phyloP scores from a whole-genome alignment of 2,888 invertebrate genomes.

The Eupelmus urozonus region DNA sequence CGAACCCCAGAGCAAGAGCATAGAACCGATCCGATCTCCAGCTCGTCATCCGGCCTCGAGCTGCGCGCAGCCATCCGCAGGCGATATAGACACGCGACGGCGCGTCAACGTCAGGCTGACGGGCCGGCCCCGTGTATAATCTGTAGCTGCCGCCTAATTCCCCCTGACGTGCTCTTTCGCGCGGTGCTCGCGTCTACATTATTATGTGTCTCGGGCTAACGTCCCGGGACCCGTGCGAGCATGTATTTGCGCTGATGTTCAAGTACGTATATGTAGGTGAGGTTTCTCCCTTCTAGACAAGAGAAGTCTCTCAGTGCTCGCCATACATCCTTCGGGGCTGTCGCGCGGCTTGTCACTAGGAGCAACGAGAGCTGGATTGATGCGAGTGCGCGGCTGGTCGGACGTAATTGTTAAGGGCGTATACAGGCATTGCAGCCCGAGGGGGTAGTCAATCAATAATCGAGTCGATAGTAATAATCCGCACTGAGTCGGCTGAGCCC shows the following conservation, averaged over 20 bases:
- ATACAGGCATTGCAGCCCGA: slow-evolving; percentile 2
- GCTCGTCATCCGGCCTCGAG: slow-evolving; percentile 49
- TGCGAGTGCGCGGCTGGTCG: too few species aligned
- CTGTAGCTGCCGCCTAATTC: slow-evolving; percentile 67
- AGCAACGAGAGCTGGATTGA: slow-evolving; percentile 56
- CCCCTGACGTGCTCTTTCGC: slow-evolving; percentile 68
- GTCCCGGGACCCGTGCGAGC: slow-evolving; percentile 57
- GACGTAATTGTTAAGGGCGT: slow-evolving; percentile 53
- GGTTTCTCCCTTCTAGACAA: background rate
- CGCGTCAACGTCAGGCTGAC: slow-evolving; percentile 63
- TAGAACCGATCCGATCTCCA: slow-evolving; percentile 45
- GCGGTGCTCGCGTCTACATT: slow-evolving; percentile 63
- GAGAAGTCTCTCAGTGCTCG: slow-evolving; percentile 1
- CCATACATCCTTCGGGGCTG: slow-evolving; percentile 31
- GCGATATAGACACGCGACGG: too few species aligned
- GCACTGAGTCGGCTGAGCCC: too few species aligned
- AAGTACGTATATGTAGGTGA: background rate
- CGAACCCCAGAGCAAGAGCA: background rate
- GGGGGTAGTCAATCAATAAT: slow-evolving; percentile 51
- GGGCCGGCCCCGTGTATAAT: too few species aligned
- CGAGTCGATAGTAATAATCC: slow-evolving; percentile 56
- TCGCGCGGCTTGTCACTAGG: slow-evolving; percentile 57
- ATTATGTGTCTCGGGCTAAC: slow-evolving; percentile 61
- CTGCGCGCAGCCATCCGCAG: too few species aligned
- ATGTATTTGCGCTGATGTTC: background rate